Evolutionary conservation across 2,888 invertebrate genomes (phyloP), one percentile per base, ranked within the genome.

Genomic region (Gymnocheta viridis): DNA sequence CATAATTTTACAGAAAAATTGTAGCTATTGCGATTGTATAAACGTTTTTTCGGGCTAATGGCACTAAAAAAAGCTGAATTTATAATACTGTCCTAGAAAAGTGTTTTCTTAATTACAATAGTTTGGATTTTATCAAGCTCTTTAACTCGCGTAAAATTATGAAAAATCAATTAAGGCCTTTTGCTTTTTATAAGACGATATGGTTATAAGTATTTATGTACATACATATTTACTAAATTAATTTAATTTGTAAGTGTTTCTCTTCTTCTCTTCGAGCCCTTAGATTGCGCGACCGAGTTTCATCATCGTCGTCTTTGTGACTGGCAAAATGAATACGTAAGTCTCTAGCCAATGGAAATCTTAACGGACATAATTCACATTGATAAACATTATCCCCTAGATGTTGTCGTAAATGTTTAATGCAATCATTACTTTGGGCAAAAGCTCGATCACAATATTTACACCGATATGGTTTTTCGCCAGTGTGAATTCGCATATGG

Each of bases 401-500:
- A 86, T 94, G 94, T n/a, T 91, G 89, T 0, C 93, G 89, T 80
- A 92, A 92, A 87, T 94, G 94, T 76, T 87, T 87, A 0, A 86
- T 74, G 17, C 86, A 80, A 19, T 86, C 86, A 66, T 86, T 86
- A 86, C 84, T 89, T 88, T 87, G 87, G 3, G 83, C 82, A 72
- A 85, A 87, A 41, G 86, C 86, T 14, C 85, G 79, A 47, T 85
- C 85, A 47, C 86, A 87, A 47, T 87, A 87, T 79, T 86, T 87
- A 24, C 87, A 87, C 19, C 82, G 85, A 73, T 86, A 87, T 6
- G 87, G 87, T 62, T 87, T 87, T 76, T 89, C 89, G 14, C 94
- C 94, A 0, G 94, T 94, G 89, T 94, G 94, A n/a, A 93, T 94
- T 51, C 94, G 92, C 85, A 91, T 91, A 89, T 94, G 94, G 0